Evolutionary conservation across 2,888 invertebrate species (phyloP), one percentile per base, ranked within the genome.

Genomic region (Sarcophaga carnaria): DNA sequence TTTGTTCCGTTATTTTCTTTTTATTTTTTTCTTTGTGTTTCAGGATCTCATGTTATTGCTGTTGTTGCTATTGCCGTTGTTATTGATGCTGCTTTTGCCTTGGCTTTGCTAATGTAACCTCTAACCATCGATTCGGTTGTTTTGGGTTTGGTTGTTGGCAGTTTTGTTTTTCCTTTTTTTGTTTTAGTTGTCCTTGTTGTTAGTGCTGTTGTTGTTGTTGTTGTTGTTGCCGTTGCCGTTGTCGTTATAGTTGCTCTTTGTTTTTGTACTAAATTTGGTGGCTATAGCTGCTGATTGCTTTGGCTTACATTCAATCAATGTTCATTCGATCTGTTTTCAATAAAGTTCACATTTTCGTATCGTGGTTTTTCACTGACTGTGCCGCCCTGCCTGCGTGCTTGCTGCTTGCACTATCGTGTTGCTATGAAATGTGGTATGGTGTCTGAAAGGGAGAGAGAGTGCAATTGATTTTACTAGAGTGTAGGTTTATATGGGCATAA

Each of bases 321-420:
- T 83, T 88, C 87, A 83, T 88, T 88, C 87, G 85, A 88, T 88
- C 85, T 88, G 87, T 88, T 87, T 88, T 88, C 88, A 88, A 84
- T 88, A 80, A 84, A 80, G 86, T 86, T 86, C 74, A 83, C 75
- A 80, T 86, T 83, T 83, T 86, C 76, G 83, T 80, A 45, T 79
- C 84, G 85, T 79, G 85, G 84, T 84, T 82, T 78, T 62, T 67
- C 37, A 37, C 37, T 37, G 37, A 37, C 37, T 37, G 37, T 37
- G 2, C 8, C 10, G 37, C 8, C 37, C 37, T 37, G 37, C 37
- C 37, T 37, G 37, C 37, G 3, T 27, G 27, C 5, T 2, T 8
- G 10, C 37, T 37, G 37, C 37, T 22, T 69, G 75, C 81, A 82
- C 75, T 69, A 60, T 67, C 77, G 25, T 82, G 69, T 70, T 27